Evolutionary conservation across 1,140 invertebrate species (phyloP).

Genomic region (Paraescarpia echinospica): DNA sequence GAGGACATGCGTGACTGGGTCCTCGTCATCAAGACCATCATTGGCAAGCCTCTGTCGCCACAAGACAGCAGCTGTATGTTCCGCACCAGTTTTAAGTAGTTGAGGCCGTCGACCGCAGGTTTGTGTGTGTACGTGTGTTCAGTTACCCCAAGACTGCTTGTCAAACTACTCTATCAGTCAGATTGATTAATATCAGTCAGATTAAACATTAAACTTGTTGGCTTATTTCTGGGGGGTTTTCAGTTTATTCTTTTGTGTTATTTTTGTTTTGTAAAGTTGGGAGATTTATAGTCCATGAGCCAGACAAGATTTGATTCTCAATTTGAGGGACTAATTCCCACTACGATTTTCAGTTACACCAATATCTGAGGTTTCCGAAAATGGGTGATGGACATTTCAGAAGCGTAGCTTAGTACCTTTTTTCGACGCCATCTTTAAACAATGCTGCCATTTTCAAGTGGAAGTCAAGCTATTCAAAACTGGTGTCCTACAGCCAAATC

Average conservation of each 20-base stretch:
- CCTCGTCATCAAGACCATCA: constrained; percentile 71
- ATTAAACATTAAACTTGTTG: background rate
- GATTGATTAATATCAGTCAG: background rate
- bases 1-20: constrained; percentile 48
- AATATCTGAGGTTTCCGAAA: too few relatives aligned
- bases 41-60: constrained; percentile 74
- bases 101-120: background rate
- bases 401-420: too few relatives aligned
- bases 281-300: too few relatives aligned
- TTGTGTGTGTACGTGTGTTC: constrained; percentile 9
- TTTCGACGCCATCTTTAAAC: too few relatives aligned
- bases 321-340: too few relatives aligned
- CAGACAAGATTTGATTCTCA: too few relatives aligned
- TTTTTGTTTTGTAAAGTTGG: background rate
- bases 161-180: background rate
- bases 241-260: background rate
- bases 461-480: too few relatives aligned
- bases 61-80: constrained; percentile 78
- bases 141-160: constrained; percentile 12
- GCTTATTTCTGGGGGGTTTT: background rate
- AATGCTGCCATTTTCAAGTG: too few relatives aligned
- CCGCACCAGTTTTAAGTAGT: background rate
- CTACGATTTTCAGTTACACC: too few relatives aligned
- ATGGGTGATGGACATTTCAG: too few relatives aligned
- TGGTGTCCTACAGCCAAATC: too few relatives aligned